Percentiles rank a stretch among this genome's conserved stretches.
phyloP scores from a whole-genome alignment of 2,113 vertebrate species.

The Trochalopteron elliotii region DNA sequence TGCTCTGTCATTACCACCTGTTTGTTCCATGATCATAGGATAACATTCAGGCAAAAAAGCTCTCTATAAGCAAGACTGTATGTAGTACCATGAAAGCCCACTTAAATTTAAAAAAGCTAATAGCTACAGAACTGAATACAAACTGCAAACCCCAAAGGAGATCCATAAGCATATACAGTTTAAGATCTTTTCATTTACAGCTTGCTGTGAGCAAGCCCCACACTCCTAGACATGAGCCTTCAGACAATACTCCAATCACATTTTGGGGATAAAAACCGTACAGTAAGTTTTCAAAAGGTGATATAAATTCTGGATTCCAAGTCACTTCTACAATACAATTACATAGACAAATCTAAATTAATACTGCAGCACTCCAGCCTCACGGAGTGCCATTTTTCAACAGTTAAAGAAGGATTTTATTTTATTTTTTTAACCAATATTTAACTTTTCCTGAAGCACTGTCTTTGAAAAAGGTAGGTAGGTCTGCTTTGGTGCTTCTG shows the following conservation, averaged over 20 bases:
- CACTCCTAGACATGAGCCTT: background rate
- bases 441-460: background rate
- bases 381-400: background rate
- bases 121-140: background rate
- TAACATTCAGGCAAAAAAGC: background rate
- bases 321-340: background rate
- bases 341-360: background rate
- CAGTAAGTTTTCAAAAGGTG: background rate
- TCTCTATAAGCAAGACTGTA: background rate
- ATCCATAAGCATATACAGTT: background rate
- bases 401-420: background rate
- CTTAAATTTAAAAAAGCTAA: background rate
- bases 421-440: background rate
- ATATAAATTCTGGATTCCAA: background rate
- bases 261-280: background rate
- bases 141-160: background rate
- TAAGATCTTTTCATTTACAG: background rate
- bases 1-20: background rate
- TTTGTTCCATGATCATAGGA: background rate
- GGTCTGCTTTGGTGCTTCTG: background rate
- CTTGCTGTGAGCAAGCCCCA: background rate
- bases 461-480: background rate
- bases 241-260: background rate
- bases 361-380: background rate
- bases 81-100: background rate